A percentile compares a stretch with the other conserved stretches of the same genome.
phyloP scores from a whole-genome alignment of 2,888 invertebrate genomes.

The Drosophila nr. fundita region DNA sequence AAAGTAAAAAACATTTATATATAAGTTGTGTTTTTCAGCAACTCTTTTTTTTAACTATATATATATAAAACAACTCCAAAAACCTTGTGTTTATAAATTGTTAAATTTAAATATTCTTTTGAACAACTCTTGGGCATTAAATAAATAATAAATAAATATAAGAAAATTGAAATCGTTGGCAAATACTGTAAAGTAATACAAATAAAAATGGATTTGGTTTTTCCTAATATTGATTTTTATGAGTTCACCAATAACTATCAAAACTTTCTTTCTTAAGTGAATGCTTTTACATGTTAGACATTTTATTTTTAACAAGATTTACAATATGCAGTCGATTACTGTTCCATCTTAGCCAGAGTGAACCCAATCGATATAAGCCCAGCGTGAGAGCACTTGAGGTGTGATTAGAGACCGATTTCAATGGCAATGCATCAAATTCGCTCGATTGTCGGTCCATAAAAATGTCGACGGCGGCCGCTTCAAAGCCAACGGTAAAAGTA shows the following conservation, averaged over 20 bases:
- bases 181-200: neutral
- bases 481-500: constrained; percentile 56
- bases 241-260: neutral
- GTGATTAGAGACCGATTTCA: constrained; percentile 24
- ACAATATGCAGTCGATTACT: neutral
- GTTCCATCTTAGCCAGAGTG: neutral
- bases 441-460: constrained; percentile 51
- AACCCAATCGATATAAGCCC: constrained; percentile 12
- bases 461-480: constrained; percentile 53
- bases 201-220: rapidly evolving
- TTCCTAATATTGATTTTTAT: neutral
- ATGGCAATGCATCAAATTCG: constrained; percentile 49
- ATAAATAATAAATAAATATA: neutral
- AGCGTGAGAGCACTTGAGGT: constrained; percentile 41
- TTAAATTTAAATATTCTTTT: neutral
- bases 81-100: neutral
- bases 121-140: neutral
- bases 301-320: neutral
- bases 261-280: too few relatives aligned
- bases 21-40: neutral
- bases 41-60: neutral
- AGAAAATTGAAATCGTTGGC: neutral
- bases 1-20: neutral
- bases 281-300: neutral
- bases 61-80: too few relatives aligned